Evolutionary conservation across 1,140 invertebrate species (phyloP).

Genomic region (Meloidogyne chitwoodi): DNA sequence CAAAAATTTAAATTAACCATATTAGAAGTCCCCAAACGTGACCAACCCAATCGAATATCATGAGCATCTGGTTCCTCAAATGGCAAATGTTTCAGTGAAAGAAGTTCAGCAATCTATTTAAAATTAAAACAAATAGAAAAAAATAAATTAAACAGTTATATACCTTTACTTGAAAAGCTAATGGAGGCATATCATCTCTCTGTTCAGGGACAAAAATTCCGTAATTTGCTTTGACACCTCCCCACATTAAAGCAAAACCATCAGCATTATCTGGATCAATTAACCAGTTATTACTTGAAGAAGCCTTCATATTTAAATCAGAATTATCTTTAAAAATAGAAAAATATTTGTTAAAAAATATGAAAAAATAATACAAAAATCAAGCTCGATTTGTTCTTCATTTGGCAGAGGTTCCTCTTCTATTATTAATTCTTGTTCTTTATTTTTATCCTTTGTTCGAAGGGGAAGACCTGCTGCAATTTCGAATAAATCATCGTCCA

Average conservation of each 20-base stretch:
- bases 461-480: conserved; percentile 38
- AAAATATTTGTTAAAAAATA: background rate
- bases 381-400: conserved; percentile 40
- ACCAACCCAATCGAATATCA: conserved; percentile 44
- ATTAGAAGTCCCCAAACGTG: conserved; percentile 23
- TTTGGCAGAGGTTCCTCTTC: conserved; percentile 43
- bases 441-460: conserved; percentile 31
- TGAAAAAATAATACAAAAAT: conserved; percentile 40
- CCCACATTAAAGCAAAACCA: conserved; percentile 51
- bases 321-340: conserved; percentile 40
- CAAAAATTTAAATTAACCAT: conserved; percentile 26
- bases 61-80: conserved; percentile 46
- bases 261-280: conserved; percentile 47
- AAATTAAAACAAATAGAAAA: background rate
- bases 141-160: too few relatives aligned
- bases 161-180: conserved; percentile 43
- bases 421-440: conserved; percentile 3
- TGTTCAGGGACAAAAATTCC: conserved; percentile 29
- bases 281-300: conserved; percentile 43
- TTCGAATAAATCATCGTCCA: conserved; percentile 46
- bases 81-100: conserved; percentile 42
- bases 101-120: conserved; percentile 32
- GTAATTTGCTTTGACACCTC: conserved; percentile 41
- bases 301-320: conserved; percentile 47
- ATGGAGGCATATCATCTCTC: conserved; percentile 13